These are phyloP conservation scores for Drosophila fulvimacula DNA, from an alignment of 2,888 invertebrate genomes.

Conservation along the genomic window DNA sequence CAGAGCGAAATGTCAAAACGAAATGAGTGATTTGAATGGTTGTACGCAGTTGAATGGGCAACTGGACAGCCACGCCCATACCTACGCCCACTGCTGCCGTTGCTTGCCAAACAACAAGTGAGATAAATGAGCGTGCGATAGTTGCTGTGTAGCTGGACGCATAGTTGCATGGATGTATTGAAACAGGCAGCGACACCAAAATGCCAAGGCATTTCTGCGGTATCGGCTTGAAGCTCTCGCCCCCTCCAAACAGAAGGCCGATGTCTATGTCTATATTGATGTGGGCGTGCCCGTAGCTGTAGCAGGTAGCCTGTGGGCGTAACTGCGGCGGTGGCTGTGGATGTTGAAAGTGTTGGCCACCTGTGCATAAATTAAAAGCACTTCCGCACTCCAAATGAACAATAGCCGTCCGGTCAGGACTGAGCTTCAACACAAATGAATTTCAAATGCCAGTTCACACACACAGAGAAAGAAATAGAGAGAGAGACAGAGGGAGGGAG, in stretches of 20 bases:
- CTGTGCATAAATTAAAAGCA: conserved; percentile 71
- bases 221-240: conserved; percentile 8
- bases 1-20: conserved; percentile 59
- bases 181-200: conserved; percentile 34
- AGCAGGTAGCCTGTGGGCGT: neutral
- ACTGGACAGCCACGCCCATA: conserved; percentile 14
- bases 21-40: conserved; percentile 61
- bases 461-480: neutral
- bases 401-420: conserved; percentile 39
- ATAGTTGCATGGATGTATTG: conserved; percentile 33
- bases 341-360: conserved; percentile 53
- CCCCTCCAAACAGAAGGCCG: conserved; percentile 10
- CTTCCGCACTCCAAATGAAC: conserved; percentile 60
- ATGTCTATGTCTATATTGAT: conserved; percentile 22
- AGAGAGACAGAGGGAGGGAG: too few species aligned
- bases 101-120: conserved; percentile 52
- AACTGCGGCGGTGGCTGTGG: conserved; percentile 18
- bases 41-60: conserved; percentile 37
- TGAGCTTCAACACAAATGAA: conserved; percentile 43
- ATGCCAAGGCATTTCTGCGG: conserved; percentile 57
- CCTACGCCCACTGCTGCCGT: neutral
- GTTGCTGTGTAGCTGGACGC: conserved; percentile 20
- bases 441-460: conserved; percentile 41
- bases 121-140: conserved; percentile 53
- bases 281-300: neutral